Conservation (phyloP, 1,140 invertebrate species). For the Lepeophtheirus salmonis region DNA sequence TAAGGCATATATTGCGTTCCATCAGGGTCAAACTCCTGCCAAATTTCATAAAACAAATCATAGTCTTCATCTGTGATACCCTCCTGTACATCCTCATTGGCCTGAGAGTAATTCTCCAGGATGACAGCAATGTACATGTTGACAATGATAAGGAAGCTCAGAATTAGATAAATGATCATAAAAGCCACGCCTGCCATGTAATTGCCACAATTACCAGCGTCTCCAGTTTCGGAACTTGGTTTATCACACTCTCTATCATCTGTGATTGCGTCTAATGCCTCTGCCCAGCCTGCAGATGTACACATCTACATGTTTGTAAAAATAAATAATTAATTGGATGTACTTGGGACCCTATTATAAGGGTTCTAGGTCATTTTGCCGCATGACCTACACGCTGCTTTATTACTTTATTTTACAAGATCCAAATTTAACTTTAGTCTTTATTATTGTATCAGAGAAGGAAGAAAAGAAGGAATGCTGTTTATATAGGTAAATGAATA, state of each 20-base stretch:
- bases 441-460: too few species aligned
- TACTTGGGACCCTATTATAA: too few species aligned
- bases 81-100: slow-evolving; percentile 90
- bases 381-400: too few species aligned
- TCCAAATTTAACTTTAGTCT: too few species aligned
- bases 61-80: slow-evolving; percentile 94
- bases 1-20: slow-evolving; percentile 91
- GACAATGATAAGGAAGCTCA: slow-evolving; percentile 93
- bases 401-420: too few species aligned
- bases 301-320: slow-evolving; percentile 46
- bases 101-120: slow-evolving; percentile 93
- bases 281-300: slow-evolving; percentile 92
- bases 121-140: slow-evolving; percentile 99
- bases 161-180: slow-evolving; percentile 84
- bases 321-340: too few species aligned
- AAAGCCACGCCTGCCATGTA: slow-evolving; percentile 81
- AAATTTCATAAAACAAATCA: slow-evolving; percentile 98
- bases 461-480: too few species aligned
- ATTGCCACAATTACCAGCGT: slow-evolving; percentile 73
- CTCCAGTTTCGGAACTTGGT: slow-evolving; percentile 50
- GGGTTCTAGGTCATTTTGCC: too few species aligned
- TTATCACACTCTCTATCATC: slow-evolving; percentile 77
- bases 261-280: slow-evolving; percentile 82
- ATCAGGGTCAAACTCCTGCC: slow-evolving; percentile 94
- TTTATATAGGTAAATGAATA: too few species aligned